Conservation (phyloP, 2,888 invertebrate genomes). For the Hyppa rectilinea region DNA sequence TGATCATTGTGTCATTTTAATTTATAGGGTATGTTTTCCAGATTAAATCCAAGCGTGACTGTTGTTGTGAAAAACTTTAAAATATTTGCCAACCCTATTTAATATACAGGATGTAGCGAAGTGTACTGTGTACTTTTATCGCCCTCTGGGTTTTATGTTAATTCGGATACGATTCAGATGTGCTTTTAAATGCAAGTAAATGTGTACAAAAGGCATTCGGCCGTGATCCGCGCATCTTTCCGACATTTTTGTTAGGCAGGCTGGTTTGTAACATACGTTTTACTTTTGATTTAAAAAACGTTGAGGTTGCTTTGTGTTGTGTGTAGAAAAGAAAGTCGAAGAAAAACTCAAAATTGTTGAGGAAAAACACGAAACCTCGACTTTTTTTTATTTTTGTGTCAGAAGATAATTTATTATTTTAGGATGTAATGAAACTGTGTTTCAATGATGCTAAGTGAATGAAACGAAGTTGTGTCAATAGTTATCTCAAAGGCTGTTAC, state of each 20-base stretch:
- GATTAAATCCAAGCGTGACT: neutral
- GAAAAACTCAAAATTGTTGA: neutral
- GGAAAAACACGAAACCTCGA: neutral
- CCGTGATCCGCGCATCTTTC: constrained; percentile 51
- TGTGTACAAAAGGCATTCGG: constrained; percentile 65
- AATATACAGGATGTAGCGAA: constrained; percentile 69
- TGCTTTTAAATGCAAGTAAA: constrained; percentile 76
- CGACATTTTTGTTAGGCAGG: constrained; percentile 46
- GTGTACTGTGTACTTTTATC: constrained; percentile 75
- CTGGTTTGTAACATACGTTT: constrained; percentile 33
- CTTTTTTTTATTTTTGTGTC: neutral
- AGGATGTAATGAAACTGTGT: neutral
- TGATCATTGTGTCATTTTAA: neutral
- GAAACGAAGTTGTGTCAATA: neutral
- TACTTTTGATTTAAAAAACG: constrained; percentile 29
- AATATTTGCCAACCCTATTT: constrained; percentile 69
- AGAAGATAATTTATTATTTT: neutral
- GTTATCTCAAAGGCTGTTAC: neutral
- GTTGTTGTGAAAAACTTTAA: too few species aligned
- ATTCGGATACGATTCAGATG: constrained; percentile 79
- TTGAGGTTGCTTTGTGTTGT: constrained; percentile 24
- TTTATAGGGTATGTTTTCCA: neutral
- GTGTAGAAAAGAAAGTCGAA: neutral
- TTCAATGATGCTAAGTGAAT: neutral
- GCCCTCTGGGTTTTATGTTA: constrained; percentile 80